These are phyloP conservation scores for Panagrolaimus sp. DNA, from an alignment of 1,140 invertebrate genomes.

Conservation along the genomic window DNA sequence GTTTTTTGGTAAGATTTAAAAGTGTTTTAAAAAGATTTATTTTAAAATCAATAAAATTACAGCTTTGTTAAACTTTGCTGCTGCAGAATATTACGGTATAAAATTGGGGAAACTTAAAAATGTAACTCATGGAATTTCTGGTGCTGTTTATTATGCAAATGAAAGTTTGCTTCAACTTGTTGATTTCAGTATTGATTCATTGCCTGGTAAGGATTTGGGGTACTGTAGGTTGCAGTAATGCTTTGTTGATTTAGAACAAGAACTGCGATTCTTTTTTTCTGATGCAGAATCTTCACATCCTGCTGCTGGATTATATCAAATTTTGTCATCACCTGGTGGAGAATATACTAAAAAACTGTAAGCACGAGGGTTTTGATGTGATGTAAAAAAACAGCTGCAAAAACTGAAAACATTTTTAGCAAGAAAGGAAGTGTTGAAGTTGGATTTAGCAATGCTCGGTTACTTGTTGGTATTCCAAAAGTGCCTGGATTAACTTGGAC, in stretches of 20 bases:
- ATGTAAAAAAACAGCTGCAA: not conserved
- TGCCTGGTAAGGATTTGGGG: constrained; percentile 16
- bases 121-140: constrained; percentile 16
- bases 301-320: constrained; percentile 11
- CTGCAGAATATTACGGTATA: constrained; percentile 21
- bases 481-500: not conserved
- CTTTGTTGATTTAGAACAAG: not conserved
- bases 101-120: constrained; percentile 17
- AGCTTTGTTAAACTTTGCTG: not conserved
- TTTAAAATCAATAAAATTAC: not conserved
- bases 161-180: constrained; percentile 19
- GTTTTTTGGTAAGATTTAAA: too few relatives aligned
- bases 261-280: constrained; percentile 15
- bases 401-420: not conserved
- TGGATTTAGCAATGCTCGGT: not conserved
- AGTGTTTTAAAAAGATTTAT: too few relatives aligned
- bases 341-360: constrained; percentile 9
- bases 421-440: not conserved
- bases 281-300: constrained; percentile 9
- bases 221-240: not conserved
- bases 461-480: constrained; percentile 16
- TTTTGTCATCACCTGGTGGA: constrained; percentile 6
- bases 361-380: not conserved
- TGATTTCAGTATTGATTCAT: constrained; percentile 21
- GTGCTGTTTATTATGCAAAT: constrained; percentile 25